Conservation (phyloP, 2,113 vertebrate species). For the Chaenocephalus aceratus region DNA sequence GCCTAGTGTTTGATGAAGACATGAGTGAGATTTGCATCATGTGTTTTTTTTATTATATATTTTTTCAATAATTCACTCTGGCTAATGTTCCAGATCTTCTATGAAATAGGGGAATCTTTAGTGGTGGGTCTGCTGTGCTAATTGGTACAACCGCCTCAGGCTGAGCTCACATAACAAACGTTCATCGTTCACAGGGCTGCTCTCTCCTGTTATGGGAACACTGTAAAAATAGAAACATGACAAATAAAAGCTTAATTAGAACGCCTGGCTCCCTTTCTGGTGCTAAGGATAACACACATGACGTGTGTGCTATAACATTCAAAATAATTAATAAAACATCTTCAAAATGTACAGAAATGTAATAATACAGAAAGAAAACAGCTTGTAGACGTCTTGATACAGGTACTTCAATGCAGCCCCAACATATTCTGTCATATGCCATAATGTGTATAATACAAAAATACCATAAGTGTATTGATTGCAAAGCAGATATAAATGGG, state of each 20-base stretch:
- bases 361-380: no score
- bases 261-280: constrained; percentile 21
- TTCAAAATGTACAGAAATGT: background rate
- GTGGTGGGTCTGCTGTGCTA: constrained; percentile 62
- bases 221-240: constrained; percentile 36
- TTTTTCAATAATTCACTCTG: constrained; percentile 44
- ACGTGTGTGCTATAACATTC: background rate
- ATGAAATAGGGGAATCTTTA: constrained; percentile 64
- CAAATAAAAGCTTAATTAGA: constrained; percentile 48
- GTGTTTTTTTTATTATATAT: background rate
- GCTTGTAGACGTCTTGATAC: no score
- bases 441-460: background rate
- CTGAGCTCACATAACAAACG: constrained; percentile 48
- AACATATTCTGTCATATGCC: constrained; percentile 15
- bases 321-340: background rate
- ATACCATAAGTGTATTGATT: constrained; percentile 3
- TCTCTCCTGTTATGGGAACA: constrained; percentile 18
- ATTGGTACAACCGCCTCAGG: constrained; percentile 72
- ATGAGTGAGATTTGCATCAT: constrained; percentile 10
- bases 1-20: constrained; percentile 16
- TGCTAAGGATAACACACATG: background rate
- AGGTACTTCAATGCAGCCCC: background rate
- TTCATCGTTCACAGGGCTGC: constrained; percentile 37
- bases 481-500: background rate
- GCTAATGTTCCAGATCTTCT: constrained; percentile 62